These are phyloP conservation scores for Microtus ochrogaster DNA, from an alignment of 2,113 vertebrate genomes.

Conservation along the genomic window DNA sequence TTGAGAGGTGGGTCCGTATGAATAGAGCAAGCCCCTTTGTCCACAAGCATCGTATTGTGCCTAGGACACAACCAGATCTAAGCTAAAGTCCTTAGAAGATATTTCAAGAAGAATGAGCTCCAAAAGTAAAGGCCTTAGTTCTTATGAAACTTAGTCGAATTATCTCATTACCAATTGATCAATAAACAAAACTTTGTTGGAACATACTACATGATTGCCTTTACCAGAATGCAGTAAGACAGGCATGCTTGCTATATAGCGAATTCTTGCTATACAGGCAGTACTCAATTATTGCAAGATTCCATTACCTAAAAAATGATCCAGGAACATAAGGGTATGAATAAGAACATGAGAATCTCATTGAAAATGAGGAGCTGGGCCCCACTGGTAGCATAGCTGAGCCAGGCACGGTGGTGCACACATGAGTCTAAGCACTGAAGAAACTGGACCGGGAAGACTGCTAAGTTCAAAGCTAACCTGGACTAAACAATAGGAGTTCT, in stretches of 20 bases:
- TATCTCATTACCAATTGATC: neutral
- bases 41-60: neutral
- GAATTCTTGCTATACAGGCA: neutral
- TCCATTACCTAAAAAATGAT: neutral
- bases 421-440: neutral
- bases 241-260: neutral
- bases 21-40: neutral
- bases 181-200: neutral
- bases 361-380: neutral
- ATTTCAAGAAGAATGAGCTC: neutral
- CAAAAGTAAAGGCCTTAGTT: neutral
- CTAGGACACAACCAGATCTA: neutral
- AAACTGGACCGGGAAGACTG: neutral
- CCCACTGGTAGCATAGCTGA: neutral
- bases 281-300: neutral
- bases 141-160: neutral
- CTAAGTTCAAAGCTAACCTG: neutral
- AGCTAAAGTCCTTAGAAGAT: neutral
- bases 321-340: neutral
- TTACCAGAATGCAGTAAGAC: neutral
- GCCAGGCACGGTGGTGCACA: neutral
- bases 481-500: neutral
- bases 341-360: neutral
- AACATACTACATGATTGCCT: neutral
- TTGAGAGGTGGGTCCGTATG: neutral